A percentile compares a stretch with the other conserved stretches of the same genome.
Evolutionary conservation across 2,797 vertebrate genomes (phyloP).

Genomic region (Poeciliopsis presidionis): DNA sequence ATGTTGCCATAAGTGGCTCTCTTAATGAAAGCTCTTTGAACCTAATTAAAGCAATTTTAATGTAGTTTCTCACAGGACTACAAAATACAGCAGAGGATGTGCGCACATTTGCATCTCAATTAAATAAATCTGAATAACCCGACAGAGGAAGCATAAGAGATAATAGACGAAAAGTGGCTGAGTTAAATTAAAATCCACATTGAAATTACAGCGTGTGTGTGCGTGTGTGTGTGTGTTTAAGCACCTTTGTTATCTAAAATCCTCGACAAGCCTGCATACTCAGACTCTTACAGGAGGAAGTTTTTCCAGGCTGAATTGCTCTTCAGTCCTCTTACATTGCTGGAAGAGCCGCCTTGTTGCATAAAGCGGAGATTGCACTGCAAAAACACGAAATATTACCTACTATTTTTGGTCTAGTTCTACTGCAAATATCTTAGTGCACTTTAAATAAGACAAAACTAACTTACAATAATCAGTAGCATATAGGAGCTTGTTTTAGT

Average conservation of each 20-base stretch:
- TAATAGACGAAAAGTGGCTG: constrained; percentile 44
- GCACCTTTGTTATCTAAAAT: constrained; percentile 37
- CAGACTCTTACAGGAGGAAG: constrained; percentile 44
- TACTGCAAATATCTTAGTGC: no score
- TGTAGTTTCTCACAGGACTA: constrained; percentile 36
- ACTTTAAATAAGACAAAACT: no score
- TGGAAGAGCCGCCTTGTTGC: constrained; percentile 37
- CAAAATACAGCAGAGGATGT: constrained; percentile 42
- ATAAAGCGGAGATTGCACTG: constrained; percentile 42
- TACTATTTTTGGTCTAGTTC: no score
- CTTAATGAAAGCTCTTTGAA: constrained; percentile 26
- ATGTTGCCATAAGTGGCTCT: constrained; percentile 23
- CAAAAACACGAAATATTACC: no score
- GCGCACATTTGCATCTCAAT: constrained; percentile 63
- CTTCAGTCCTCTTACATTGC: constrained; percentile 3
- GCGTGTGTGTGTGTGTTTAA: not conserved
- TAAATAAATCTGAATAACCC: constrained; percentile 47
- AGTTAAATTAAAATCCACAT: constrained; percentile 32
- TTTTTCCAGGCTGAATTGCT: constrained; percentile 13
- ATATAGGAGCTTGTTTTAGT: no score
- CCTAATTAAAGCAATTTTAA: constrained; percentile 42
- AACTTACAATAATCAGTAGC: no score
- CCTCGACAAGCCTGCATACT: constrained; percentile 35
- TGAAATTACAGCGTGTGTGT: constrained; percentile 31
- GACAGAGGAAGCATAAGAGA: constrained; percentile 34